Evolutionary conservation across 2,113 vertebrate species (phyloP).

Genomic region (Muntiacus muntjak): DNA sequence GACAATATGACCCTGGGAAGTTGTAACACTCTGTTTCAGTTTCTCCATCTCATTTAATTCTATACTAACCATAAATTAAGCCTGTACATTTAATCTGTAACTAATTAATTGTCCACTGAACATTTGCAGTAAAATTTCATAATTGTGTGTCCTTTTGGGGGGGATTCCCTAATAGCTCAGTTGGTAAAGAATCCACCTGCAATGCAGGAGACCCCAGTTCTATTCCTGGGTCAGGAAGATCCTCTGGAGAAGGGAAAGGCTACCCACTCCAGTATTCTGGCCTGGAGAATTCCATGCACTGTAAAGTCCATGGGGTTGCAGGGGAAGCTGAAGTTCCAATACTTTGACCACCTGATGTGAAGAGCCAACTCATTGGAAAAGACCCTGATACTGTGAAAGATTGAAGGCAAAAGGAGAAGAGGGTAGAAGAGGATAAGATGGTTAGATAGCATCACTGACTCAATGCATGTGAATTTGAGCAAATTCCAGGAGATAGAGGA

Average conservation of each 20-base stretch:
- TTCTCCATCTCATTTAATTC: not conserved
- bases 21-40: not conserved
- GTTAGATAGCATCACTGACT: not conserved
- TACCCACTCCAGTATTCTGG: not conserved
- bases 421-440: not conserved
- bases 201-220: not conserved
- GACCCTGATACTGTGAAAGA: not conserved
- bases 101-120: not conserved
- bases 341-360: not conserved
- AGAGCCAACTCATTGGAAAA: not conserved
- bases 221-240: not conserved
- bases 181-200: accelerated
- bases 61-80: not conserved
- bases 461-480: not conserved
- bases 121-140: not conserved
- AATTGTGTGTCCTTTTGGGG: not conserved
- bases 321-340: not conserved
- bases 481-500: not conserved
- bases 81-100: not conserved
- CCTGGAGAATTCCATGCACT: not conserved
- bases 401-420: not conserved
- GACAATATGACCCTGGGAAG: not conserved
- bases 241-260: not conserved
- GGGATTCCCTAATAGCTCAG: not conserved
- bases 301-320: not conserved